Conservation (phyloP, 2,113 vertebrate species). For the Atlantisia rogersi region DNA sequence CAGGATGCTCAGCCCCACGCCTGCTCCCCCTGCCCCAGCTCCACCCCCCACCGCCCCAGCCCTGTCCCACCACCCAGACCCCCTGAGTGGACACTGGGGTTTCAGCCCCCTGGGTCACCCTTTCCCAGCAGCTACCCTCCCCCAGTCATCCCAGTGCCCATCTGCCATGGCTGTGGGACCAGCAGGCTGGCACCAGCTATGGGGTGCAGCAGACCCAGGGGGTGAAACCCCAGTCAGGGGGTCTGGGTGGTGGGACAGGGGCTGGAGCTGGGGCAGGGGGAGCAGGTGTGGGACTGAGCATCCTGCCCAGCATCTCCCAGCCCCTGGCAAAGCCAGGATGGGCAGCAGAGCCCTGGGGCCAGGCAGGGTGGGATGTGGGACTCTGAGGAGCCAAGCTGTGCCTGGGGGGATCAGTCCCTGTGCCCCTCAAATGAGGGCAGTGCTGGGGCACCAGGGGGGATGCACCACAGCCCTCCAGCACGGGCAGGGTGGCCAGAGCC, state of each 20-base stretch:
- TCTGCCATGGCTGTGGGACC: not conserved
- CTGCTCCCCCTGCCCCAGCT: no score
- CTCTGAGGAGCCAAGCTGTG: no score
- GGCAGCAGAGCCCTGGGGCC: not conserved
- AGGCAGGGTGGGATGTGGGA: not conserved
- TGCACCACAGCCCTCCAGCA: not conserved
- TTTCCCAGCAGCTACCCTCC: not conserved
- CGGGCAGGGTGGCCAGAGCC: not conserved
- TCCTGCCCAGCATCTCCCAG: not conserved
- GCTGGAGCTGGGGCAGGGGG: not conserved
- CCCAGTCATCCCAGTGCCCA: rapidly evolving
- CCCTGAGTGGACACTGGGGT: no score
- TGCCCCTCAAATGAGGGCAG: no score
- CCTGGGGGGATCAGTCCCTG: no score
- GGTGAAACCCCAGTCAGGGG: not conserved
- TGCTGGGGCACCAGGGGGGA: not conserved
- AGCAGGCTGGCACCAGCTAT: not conserved
- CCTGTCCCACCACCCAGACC: no score
- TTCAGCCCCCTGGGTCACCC: no score
- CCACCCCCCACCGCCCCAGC: no score
- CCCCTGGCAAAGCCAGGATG: rapidly evolving
- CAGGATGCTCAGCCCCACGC: no score
- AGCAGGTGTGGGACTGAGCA: not conserved
- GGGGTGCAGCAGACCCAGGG: not conserved
- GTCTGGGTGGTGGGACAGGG: not conserved